Evolutionary conservation across 2,797 vertebrate species (phyloP), one percentile per base, ranked within the genome.

Genomic region (Gastrophryne carolinensis): DNA sequence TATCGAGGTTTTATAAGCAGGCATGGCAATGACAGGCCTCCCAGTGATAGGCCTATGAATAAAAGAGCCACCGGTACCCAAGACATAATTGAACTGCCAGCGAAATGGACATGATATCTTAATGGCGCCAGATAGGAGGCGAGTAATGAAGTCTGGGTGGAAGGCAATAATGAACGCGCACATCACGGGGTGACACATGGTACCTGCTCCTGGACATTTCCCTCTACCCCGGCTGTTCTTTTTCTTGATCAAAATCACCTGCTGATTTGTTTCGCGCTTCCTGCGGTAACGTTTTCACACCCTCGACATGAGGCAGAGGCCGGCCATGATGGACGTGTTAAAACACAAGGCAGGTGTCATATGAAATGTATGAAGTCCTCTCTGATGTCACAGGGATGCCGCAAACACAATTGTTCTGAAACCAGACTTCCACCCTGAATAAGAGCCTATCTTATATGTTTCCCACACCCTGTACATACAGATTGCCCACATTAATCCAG

Each of bases 71-170:
- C 79, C 75, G 17, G 86, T 83, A 64, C 82, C 84, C 87, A 85
- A 83, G 88, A 87, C 53, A 83, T 89, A 90, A 92, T 91, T 87
- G 91, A 88, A 87, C 86, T 86, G 86, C 87, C 89, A 88, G 75
- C 83, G 86, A 87, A 90, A 87, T 86, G 86, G 88, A 87, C 83
- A 79, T 82, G 88, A 90, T 91, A 84, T 87, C 90, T 89, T 89
- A 90, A 90, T 90, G 88, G 85, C 83, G 81, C 79, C 13, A 82
- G 86, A 84, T 82, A 86, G 82, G 69, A 52, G 0, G 64, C 27
- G 11, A 82, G 79, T 82, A 86, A 90, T 81, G 87, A 82, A 77
- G 82, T 82, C 58, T 12, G 29, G 0, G 10, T 69, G 78, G 27
- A 75, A 73, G 62, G 29, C 82, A 34, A 83, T 80, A 84, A 87